These are phyloP conservation scores for Eristalinus aeneus DNA, from an alignment of 2,888 invertebrate species.

Conservation along the genomic window DNA sequence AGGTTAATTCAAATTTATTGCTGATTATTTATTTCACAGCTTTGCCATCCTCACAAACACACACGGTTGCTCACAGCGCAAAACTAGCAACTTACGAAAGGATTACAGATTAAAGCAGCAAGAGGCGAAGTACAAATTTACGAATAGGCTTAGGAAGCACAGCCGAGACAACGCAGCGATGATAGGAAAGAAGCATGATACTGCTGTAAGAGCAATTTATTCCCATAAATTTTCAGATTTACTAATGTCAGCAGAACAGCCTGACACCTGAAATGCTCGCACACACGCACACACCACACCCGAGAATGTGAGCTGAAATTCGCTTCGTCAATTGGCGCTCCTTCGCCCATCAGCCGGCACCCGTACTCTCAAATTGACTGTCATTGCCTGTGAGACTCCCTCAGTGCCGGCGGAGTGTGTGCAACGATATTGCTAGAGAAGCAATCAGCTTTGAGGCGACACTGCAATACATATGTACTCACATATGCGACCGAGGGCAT, in stretches of 20 bases:
- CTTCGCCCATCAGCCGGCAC: too few relatives aligned
- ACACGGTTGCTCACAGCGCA: background rate
- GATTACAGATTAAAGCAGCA: constrained; percentile 40
- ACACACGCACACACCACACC: background rate
- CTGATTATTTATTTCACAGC: constrained; percentile 36
- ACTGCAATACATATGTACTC: background rate
- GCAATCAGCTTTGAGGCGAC: background rate
- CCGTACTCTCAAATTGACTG: background rate
- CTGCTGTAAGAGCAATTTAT: constrained; percentile 42
- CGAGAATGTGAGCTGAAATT: constrained; percentile 2
- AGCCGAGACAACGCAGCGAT: constrained; percentile 10
- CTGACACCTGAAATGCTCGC: constrained; percentile 25
- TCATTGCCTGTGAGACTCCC: background rate
- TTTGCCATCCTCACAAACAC: background rate
- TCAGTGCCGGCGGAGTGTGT: constrained; percentile 1
- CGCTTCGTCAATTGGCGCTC: constrained; percentile 22
- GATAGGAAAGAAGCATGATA: constrained; percentile 43
- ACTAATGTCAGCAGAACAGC: constrained; percentile 53
- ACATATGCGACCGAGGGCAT: background rate
- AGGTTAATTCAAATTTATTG: constrained; percentile 60
- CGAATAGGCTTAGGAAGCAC: constrained; percentile 46
- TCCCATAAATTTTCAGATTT: constrained; percentile 61
- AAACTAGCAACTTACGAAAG: constrained; percentile 49
- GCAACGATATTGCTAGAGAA: background rate
- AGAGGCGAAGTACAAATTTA: constrained; percentile 43